Evolutionary conservation across 35 echinoderm and acorn worm species (phyloP), one percentile per base, ranked within the genome.

Genomic region (Eucidaris tribuloides): DNA sequence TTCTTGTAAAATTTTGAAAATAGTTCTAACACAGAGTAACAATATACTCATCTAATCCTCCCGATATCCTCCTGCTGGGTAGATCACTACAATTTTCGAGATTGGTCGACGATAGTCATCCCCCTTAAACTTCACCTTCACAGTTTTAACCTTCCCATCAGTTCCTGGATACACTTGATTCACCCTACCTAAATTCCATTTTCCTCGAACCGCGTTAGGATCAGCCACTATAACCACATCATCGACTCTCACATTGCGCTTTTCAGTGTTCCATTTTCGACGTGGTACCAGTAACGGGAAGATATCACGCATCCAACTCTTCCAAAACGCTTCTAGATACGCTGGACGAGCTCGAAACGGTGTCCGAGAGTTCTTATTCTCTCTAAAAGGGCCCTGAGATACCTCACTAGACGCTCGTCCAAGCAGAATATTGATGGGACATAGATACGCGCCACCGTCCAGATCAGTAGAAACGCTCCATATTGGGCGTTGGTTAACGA

Each of bases 151-250:
- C 31, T 62, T 79, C 44, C 83, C 83, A 80, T 92, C 89, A 17
- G 23, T 29, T 52, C 89, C 89, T 14, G 82, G 74, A 42, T 85
- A 91, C 3, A 91, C 88, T 28, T 91, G 40, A n/a, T 59, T 43
- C 11, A 91, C 79, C 35, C 82, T 41, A 7, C 81, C 82, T 44
- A 91, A 17, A 39, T n/a, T 77, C 88, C 88, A 91, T 50, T 91
- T 84, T 38, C 88, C 88, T 79, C 82, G 45, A 63, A 84, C 68
- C 15, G 44, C 45, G 78, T 76, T 77, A 27, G 54, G 34, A 38
- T 89, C 80, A 20, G 58, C 54, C 35, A 82, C n/a, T 39, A 82
- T 82, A 7, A 87, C 72, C 23, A 87, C 54, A 25, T 88, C 63
- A 20, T 82, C 49, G 56, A 88, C 36, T 23, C 60, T 3, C 6